Percentiles rank a stretch among this genome's conserved stretches.
Conservation (phyloP, 2,797 vertebrate species). For the Xiphophorus birchmanni region DNA sequence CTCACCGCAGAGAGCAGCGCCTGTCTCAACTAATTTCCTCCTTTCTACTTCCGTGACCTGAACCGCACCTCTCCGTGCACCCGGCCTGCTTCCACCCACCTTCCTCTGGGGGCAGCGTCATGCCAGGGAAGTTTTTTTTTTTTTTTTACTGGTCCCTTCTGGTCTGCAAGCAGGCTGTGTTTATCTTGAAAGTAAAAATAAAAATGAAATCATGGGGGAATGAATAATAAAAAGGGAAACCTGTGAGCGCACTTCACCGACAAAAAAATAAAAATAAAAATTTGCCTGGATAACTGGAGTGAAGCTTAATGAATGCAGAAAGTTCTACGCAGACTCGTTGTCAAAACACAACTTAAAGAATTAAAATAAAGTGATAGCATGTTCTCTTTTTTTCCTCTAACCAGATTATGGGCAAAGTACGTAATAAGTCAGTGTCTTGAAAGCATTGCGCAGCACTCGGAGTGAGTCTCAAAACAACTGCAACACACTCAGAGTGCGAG, state of each 20-base stretch:
- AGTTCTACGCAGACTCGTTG: neutral
- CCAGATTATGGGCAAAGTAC: neutral
- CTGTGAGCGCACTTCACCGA: neutral
- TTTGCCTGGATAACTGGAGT: neutral
- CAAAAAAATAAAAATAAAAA: no score
- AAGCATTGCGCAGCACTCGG: neutral
- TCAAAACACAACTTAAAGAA: neutral
- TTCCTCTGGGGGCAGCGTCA: slow-evolving; percentile 39
- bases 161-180: slow-evolving; percentile 12
- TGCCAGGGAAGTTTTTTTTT: slow-evolving; percentile 25
- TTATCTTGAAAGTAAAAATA: slow-evolving; percentile 7
- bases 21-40: slow-evolving; percentile 77
- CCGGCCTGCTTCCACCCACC: slow-evolving; percentile 28
- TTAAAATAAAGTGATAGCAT: neutral
- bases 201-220: slow-evolving; percentile 15
- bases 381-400: neutral
- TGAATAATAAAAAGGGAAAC: slow-evolving; percentile 10
- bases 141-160: slow-evolving; percentile 1
- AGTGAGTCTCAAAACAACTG: neutral
- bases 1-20: slow-evolving; percentile 67
- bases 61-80: slow-evolving; percentile 42
- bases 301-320: neutral
- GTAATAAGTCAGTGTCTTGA: neutral
- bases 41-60: slow-evolving; percentile 57
- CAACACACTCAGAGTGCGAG: neutral